Conservation (phyloP, 2,888 invertebrate genomes). For the Aphodius granarius region DNA sequence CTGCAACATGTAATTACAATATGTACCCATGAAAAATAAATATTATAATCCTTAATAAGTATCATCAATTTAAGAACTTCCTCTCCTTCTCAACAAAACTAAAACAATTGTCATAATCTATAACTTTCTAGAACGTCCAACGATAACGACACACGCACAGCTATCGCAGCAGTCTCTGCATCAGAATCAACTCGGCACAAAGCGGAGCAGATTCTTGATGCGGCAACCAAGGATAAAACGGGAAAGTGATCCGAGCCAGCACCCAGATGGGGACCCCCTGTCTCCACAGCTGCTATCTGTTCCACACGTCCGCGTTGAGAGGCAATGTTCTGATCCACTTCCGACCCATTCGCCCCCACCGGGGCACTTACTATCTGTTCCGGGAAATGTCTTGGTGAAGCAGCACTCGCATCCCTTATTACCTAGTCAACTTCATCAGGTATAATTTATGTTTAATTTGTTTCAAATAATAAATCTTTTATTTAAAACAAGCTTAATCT, state of each 20-base stretch:
- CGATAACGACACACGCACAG: conserved; percentile 42
- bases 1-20: no score
- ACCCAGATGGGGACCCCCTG: conserved; percentile 51
- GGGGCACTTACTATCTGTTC: conserved; percentile 59
- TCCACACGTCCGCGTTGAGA: conserved; percentile 58
- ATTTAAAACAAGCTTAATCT: conserved; percentile 13
- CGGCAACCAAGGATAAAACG: conserved; percentile 69
- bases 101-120: neutral
- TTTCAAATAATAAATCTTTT: neutral
- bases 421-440: conserved; percentile 58
- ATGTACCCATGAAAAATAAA: neutral
- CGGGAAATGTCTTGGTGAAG: conserved; percentile 63
- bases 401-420: conserved; percentile 69
- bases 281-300: conserved; percentile 53
- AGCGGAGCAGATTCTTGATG: conserved; percentile 66
- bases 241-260: conserved; percentile 59
- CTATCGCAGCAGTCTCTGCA: conserved; percentile 41
- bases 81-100: neutral
- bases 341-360: conserved; percentile 57
- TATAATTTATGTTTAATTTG: conserved; percentile 2
- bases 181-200: conserved; percentile 56
- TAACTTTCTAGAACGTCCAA: conserved; percentile 35
- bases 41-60: neutral
- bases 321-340: conserved; percentile 64
- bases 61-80: neutral